Conservation (phyloP, 2,113 vertebrate species). For the Heliornis fulica region DNA sequence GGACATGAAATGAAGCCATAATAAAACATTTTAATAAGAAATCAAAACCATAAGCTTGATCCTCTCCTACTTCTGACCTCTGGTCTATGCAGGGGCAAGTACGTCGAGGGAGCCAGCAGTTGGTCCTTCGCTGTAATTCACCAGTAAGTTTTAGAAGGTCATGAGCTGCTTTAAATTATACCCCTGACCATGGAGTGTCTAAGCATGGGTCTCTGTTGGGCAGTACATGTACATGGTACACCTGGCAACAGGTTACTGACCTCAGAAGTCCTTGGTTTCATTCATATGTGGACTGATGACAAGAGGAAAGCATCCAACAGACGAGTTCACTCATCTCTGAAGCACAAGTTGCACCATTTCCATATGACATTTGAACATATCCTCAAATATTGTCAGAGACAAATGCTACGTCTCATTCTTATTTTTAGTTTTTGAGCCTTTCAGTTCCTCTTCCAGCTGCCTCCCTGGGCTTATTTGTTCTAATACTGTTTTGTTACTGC, state of each 20-base stretch:
- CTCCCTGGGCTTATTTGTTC: neutral
- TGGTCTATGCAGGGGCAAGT: neutral
- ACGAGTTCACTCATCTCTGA: neutral
- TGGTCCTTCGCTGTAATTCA: neutral
- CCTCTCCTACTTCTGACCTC: constrained; percentile 37
- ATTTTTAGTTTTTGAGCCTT: constrained; percentile 8
- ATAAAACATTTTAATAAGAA: constrained; percentile 53
- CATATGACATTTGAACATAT: neutral
- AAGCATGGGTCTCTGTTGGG: neutral
- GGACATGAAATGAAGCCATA: constrained; percentile 46
- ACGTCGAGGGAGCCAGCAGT: neutral
- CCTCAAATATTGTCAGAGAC: neutral
- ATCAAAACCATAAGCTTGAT: constrained; percentile 56
- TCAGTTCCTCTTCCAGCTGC: constrained; percentile 29
- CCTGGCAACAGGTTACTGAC: neutral
- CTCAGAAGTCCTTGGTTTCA: neutral
- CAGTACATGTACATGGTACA: too few species aligned
- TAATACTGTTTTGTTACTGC: neutral
- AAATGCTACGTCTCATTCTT: neutral
- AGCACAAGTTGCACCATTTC: neutral
- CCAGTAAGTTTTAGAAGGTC: neutral
- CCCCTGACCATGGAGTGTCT: neutral
- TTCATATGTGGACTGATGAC: neutral
- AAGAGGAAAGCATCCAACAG: neutral
- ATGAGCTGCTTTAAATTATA: neutral